Evolutionary conservation across 2,888 invertebrate genomes (phyloP), one percentile per base, ranked within the genome.

Genomic region (Ophion costatus): DNA sequence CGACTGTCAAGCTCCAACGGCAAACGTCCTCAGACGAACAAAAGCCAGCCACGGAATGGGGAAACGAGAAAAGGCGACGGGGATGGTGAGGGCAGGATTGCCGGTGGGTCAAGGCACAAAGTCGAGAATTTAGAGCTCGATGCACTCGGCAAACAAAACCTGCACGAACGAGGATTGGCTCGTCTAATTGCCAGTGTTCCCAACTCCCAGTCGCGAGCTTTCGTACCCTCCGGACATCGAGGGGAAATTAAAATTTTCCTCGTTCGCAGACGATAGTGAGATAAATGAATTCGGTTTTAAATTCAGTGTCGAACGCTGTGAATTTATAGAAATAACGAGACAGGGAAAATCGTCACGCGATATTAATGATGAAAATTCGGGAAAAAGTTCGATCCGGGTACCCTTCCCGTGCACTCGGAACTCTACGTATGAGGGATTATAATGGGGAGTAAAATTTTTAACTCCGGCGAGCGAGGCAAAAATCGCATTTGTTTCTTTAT

Each of bases 81-180:
- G 73, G 78, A 2, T 14, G 71, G 78, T 86, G 80, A 76, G 82
- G 84, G 87, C 66, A 63, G 84, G 33, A 51, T 10, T 22, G 76
- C 73, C 82, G 76, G 82, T 84, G 86, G 83, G 87, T 84, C 84
- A 85, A 88, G 86, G 83, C 70, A 63, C 74, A 83, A 79, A 83
- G 83, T 84, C 84, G 82, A 66, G 64, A 76, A 83, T 82, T 85
- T 86, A 85, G 78, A 78, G 82, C 79, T 82, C 82, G 80, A 82
- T 76, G 82, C 81, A 73, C 84, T 86, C 76, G 79, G 76, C 76
- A 85, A 84, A 85, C 84, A 73, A 79, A 83, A 33, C 42, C 70
- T 33, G 14, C 71, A 57, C 78, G 71, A 84, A 59, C 59, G 76
- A 57, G 57, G 64, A 73, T 78, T 77, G 74, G 64, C 51, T 45